Conservation (phyloP, 2,113 vertebrate species). For the Pomatorhinus ruficollis region DNA sequence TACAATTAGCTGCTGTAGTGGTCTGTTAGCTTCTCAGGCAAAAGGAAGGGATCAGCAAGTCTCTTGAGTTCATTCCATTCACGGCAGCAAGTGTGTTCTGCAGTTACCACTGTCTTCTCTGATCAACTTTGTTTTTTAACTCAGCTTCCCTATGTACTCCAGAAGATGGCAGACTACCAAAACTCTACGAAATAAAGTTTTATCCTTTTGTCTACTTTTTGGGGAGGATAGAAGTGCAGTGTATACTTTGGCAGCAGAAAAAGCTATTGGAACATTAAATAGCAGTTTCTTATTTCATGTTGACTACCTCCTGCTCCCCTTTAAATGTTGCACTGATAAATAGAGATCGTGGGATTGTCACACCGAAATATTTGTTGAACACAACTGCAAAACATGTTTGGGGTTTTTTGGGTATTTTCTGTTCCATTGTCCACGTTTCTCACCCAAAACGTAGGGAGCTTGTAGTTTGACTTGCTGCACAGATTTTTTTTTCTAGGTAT, state of each 20-base stretch:
- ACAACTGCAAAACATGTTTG: not conserved
- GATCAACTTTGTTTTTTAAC: not conserved
- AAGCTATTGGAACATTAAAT: not conserved
- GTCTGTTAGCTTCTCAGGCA: not conserved
- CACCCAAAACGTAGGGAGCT: not conserved
- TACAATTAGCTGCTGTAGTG: not conserved
- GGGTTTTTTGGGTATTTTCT: not conserved
- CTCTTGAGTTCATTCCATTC: not conserved
- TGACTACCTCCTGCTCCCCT: not conserved
- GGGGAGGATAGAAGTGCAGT: not conserved
- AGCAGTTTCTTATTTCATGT: not conserved
- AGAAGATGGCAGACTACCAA: slow-evolving; percentile 31
- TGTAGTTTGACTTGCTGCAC: rapidly evolving
- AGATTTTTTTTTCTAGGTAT: not conserved
- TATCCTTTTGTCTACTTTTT: not conserved
- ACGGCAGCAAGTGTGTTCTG: not conserved
- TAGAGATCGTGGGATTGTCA: not conserved
- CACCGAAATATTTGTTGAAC: not conserved
- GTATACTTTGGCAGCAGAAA: not conserved
- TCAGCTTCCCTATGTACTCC: not conserved
- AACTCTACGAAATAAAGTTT: not conserved
- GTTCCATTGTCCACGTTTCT: not conserved
- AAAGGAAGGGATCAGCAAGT: not conserved
- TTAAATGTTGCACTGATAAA: not conserved
- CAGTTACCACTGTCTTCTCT: not conserved